Evolutionary conservation across 2,888 invertebrate genomes (phyloP).

Genomic region (Scelioninae gen. 2): DNA sequence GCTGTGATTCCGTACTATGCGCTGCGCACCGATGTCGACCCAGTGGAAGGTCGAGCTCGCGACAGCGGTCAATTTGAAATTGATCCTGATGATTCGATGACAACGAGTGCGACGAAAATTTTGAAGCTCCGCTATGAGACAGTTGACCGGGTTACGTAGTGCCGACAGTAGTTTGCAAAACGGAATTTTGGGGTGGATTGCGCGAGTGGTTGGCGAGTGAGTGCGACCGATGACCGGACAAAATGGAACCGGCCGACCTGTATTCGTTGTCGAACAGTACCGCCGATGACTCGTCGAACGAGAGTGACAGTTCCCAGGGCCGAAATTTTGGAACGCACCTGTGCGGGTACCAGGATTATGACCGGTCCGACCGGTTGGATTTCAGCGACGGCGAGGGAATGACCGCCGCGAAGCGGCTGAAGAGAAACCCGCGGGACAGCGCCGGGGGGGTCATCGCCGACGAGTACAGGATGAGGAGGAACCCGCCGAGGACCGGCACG

Average conservation of each 20-base stretch:
- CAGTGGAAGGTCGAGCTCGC: conserved; percentile 17
- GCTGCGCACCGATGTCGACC: conserved; percentile 8
- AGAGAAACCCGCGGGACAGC: conserved; percentile 61
- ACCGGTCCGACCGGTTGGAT: conserved; percentile 66
- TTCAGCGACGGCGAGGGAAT: conserved; percentile 62
- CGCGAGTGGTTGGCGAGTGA: conserved; percentile 2
- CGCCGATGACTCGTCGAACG: conserved; percentile 66
- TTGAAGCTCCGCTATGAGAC: not conserved
- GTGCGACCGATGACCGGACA: conserved; percentile 6
- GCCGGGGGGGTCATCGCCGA: conserved; percentile 33
- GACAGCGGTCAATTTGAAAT: conserved; percentile 17
- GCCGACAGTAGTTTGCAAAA: not conserved
- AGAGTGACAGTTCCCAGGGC: conserved; percentile 64
- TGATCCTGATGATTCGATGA: conserved; percentile 58
- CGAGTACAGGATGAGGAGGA: conserved; percentile 13
- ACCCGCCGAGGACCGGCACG: conserved; percentile 1
- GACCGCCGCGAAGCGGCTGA: conserved; percentile 61
- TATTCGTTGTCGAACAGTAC: conserved; percentile 58
- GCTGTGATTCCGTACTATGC: too few relatives aligned
- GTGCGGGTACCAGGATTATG: conserved; percentile 68
- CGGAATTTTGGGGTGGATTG: conserved; percentile 12
- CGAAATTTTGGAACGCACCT: conserved; percentile 67
- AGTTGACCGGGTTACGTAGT: conserved; percentile 1
- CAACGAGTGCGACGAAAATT: conserved; percentile 23
- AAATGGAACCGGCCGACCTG: conserved; percentile 52